These are phyloP conservation scores for Nycteola revayana DNA, from an alignment of 2,888 invertebrate species.

Conservation along the genomic window DNA sequence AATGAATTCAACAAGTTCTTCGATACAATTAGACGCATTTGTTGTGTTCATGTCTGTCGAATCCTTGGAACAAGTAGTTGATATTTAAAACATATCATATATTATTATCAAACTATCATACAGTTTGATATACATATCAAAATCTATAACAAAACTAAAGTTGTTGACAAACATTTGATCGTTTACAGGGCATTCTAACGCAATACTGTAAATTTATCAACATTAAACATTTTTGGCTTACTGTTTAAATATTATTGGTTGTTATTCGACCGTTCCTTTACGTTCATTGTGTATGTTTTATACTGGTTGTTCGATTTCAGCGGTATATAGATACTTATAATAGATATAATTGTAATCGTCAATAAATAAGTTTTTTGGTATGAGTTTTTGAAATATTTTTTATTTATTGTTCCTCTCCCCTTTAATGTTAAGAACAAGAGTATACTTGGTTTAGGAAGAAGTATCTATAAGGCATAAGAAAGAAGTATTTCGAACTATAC, in stretches of 20 bases:
- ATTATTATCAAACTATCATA: too few relatives aligned
- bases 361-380: constrained; percentile 38
- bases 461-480: too few relatives aligned
- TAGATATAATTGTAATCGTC: constrained; percentile 40
- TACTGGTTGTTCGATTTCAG: constrained; percentile 34
- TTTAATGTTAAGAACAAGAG: constrained; percentile 3
- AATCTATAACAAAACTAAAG: too few relatives aligned
- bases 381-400: constrained; percentile 36
- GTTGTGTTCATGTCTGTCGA: too few relatives aligned
- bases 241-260: constrained; percentile 75
- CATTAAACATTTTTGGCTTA: constrained; percentile 82
- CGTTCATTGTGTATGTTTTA: constrained; percentile 29
- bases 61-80: too few relatives aligned
- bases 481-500: too few relatives aligned
- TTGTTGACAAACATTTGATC: constrained; percentile 13
- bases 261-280: constrained; percentile 38
- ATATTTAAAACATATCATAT: too few relatives aligned
- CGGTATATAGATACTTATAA: constrained; percentile 40
- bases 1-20: too few relatives aligned
- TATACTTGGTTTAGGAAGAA: too few relatives aligned
- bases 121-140: too few relatives aligned
- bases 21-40: too few relatives aligned
- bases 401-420: constrained; percentile 30
- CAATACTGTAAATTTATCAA: constrained; percentile 76
- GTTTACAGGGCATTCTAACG: constrained; percentile 58